Conservation (phyloP, 2,888 invertebrate genomes). For the Hipparchia sbordonii region DNA sequence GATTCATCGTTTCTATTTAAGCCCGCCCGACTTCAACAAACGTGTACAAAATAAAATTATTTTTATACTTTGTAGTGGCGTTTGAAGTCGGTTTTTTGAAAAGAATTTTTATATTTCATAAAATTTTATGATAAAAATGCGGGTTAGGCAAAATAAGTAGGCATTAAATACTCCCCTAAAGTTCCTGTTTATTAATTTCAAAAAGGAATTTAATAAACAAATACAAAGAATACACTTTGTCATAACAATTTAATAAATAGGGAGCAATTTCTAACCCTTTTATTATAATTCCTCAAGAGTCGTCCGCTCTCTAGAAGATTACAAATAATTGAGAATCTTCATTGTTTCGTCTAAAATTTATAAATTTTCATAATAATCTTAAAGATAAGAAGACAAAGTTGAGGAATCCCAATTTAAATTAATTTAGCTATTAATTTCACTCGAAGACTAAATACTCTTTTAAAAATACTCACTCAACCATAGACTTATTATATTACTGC, state of each 20-base stretch:
- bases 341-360: conserved; percentile 15
- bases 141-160: neutral
- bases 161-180: neutral
- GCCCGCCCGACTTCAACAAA: too few relatives aligned
- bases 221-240: conserved; percentile 8
- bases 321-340: conserved; percentile 15
- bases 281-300: conserved; percentile 16
- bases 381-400: conserved; percentile 3
- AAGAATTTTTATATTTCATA: too few relatives aligned
- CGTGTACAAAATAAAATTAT: too few relatives aligned
- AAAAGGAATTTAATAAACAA: conserved; percentile 7
- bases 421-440: neutral
- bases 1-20: too few relatives aligned
- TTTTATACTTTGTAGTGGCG: too few relatives aligned
- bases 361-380: conserved; percentile 16
- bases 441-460: neutral
- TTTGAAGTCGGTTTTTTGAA: too few relatives aligned
- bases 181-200: neutral
- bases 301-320: conserved; percentile 12
- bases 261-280: conserved; percentile 21
- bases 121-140: neutral
- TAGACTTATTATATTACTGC: too few relatives aligned
- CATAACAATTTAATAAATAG: conserved; percentile 22
- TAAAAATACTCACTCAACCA: too few relatives aligned
- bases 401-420: conserved; percentile 10